A percentile compares a stretch with the other conserved stretches of the same genome.
These are phyloP conservation scores for Timema podura DNA, from an alignment of 2,888 invertebrate species.

Conservation along the genomic window DNA sequence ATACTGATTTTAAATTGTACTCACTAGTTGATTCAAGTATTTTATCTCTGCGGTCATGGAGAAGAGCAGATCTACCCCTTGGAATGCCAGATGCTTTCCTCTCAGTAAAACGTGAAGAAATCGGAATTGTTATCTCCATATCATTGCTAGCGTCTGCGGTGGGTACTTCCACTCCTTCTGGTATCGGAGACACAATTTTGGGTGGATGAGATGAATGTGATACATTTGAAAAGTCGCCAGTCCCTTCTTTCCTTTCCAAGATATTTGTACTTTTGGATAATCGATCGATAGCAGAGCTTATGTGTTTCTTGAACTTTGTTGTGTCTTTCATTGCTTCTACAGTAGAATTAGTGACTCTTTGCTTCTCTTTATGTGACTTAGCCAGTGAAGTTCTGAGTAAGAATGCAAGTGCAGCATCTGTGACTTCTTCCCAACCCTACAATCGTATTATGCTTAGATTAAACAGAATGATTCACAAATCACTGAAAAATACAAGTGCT, in stretches of 20 bases:
- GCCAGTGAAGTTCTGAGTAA: slow-evolving; percentile 59
- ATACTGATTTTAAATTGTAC: too few species aligned
- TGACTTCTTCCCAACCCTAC: slow-evolving; percentile 77
- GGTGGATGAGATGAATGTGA: too few species aligned
- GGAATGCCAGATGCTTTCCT: slow-evolving; percentile 19
- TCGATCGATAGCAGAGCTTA: slow-evolving; percentile 43
- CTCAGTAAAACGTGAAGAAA: slow-evolving; percentile 25
- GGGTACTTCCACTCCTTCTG: slow-evolving; percentile 19
- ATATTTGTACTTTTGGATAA: slow-evolving; percentile 41
- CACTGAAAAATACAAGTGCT: too few species aligned
- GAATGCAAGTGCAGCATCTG: slow-evolving; percentile 61
- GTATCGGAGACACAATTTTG: slow-evolving; percentile 21
- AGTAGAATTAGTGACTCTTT: slow-evolving; percentile 50
- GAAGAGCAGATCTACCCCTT: slow-evolving; percentile 20
- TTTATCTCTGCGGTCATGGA: neutral
- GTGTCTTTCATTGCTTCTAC: slow-evolving; percentile 39
- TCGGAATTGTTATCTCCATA: slow-evolving; percentile 23
- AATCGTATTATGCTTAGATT: too few species aligned
- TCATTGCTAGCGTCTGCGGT: neutral
- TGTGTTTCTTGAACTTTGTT: slow-evolving; percentile 45
- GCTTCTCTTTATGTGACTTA: slow-evolving; percentile 61
- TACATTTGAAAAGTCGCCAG: neutral
- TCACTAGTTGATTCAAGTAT: too few species aligned
- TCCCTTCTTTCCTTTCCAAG: slow-evolving; percentile 9
- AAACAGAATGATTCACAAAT: too few species aligned